Base-by-base conservation (phyloP, 2,797 vertebrate genomes). In the Yasuhikotakia modesta region DNA sequence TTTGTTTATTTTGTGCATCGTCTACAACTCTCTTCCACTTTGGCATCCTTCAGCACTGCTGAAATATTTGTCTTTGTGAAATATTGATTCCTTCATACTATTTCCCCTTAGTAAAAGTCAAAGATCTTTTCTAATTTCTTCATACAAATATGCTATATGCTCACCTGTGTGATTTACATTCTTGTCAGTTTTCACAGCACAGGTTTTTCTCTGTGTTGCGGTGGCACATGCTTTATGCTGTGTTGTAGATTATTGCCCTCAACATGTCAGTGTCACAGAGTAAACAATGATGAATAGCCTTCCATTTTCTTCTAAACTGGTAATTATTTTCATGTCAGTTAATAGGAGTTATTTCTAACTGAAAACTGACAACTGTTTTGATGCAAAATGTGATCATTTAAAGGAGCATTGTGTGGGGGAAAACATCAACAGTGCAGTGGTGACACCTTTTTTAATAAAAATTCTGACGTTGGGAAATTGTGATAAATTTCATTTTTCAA, bases 231-330 rank as follows among this genome's bases (percentile, higher is more conserved):
- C 35, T 67, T 16, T 30, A 46, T n/a, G 5, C 45, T 60, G 39
- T 60, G 13, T 3, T 77, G 66, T 63, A 27, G 17, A 63, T 78
- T 27, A 45, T 21, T 64, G 27, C 6, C n/a, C 39, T 61, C 17
- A 50, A 32, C 12, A 4, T 53, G 39, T 70, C 67, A 48, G 27
- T 70, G 65, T 70, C 66, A 63, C 21, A 43, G 32, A 53, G 46
- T 64, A 63, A 64, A 70, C 46, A 70, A 78, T 63, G 30, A 78
- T 78, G 16, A 52, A 78, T 70, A 52, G 45, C 58, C 32, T 64
- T 55, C 30, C 13, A 64, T 78, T 78, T 78, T 35, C 19, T 63
- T 5, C 46, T 70, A 21, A 78, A 50, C 46, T 19, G 32, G 46
- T 70, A 39, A 61, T 70, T 52, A 64, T 78, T 57, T 63, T 70